These are phyloP conservation scores for Poeciliopsis infans DNA, from an alignment of 2,797 vertebrate species.

Conservation along the genomic window DNA sequence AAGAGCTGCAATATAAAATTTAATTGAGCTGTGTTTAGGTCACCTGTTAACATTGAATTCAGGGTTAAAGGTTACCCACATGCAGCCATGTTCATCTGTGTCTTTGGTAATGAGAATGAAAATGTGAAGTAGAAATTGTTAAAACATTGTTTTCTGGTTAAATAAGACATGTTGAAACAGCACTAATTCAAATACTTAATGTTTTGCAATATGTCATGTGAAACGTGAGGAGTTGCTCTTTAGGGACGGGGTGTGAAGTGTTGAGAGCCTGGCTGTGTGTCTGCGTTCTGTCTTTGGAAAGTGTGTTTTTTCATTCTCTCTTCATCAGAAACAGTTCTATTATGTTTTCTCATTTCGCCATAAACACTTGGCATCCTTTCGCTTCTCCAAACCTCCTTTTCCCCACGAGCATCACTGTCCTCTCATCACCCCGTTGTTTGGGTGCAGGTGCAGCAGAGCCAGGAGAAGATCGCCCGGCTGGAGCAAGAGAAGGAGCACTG, in stretches of 20 bases:
- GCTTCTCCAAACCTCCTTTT: constrained; percentile 15
- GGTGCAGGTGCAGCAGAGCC: constrained; percentile 92
- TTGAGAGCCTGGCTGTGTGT: not conserved
- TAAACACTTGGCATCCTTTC: constrained; percentile 21
- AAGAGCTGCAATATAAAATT: not conserved
- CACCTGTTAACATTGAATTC: constrained; percentile 9
- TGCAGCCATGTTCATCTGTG: constrained; percentile 12
- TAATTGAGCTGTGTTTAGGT: not conserved
- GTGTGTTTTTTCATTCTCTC: not conserved
- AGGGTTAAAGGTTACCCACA: constrained; percentile 5
- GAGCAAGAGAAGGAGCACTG: constrained; percentile 99
- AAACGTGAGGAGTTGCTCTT: constrained; percentile 5
- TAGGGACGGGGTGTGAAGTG: constrained; percentile 34
- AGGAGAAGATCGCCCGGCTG: constrained; percentile 95
- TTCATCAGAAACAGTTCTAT: constrained; percentile 5
- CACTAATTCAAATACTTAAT: constrained; percentile 6
- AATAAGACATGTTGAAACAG: not conserved
- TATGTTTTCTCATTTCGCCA: constrained; percentile 10
- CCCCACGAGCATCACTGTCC: constrained; percentile 41
- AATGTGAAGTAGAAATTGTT: not conserved
- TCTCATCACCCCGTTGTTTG: constrained; percentile 15
- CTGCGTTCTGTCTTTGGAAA: constrained; percentile 2
- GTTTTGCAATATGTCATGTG: constrained; percentile 3
- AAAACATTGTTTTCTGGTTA: not conserved
- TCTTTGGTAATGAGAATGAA: constrained; percentile 5